Evolutionary conservation across 2,113 vertebrate species (phyloP).

Genomic region (Erythrolamprus reginae): DNA sequence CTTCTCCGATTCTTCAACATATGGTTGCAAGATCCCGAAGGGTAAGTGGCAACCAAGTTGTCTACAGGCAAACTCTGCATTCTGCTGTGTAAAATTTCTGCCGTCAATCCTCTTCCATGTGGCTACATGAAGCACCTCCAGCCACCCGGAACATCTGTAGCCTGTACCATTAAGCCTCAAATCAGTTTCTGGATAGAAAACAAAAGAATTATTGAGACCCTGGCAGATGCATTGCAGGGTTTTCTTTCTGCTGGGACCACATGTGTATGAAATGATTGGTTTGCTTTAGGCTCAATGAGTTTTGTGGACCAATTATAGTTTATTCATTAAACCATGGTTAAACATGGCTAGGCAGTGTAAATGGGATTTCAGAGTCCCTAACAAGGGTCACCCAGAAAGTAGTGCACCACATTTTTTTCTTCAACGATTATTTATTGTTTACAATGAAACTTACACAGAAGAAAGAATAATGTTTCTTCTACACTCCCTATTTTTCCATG

Average conservation of each 20-base stretch:
- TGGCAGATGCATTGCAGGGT: not conserved
- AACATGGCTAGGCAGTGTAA: not conserved
- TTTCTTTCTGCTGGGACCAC: not conserved
- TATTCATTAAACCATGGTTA: not conserved
- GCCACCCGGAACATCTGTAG: slow-evolving; percentile 47
- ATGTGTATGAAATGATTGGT: not conserved
- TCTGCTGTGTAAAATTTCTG: not conserved
- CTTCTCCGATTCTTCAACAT: fast-evolving
- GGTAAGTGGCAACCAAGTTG: slow-evolving; percentile 11
- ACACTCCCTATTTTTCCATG: too few species aligned
- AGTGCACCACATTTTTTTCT: too few species aligned
- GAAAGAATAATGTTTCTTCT: too few species aligned
- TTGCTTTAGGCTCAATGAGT: not conserved
- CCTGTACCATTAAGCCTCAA: not conserved
- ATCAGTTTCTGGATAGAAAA: fast-evolving
- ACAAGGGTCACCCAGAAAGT: too few species aligned
- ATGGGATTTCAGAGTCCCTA: not conserved
- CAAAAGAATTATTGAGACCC: not conserved
- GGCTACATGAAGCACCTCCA: not conserved
- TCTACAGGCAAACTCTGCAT: slow-evolving; percentile 17
- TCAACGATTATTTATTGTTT: too few species aligned
- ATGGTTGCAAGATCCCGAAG: fast-evolving
- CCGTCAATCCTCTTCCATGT: not conserved
- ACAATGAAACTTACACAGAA: too few species aligned
- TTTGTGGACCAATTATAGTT: not conserved